Conservation (phyloP, 2,113 vertebrate species). For the Chascanopsetta lugubris region DNA sequence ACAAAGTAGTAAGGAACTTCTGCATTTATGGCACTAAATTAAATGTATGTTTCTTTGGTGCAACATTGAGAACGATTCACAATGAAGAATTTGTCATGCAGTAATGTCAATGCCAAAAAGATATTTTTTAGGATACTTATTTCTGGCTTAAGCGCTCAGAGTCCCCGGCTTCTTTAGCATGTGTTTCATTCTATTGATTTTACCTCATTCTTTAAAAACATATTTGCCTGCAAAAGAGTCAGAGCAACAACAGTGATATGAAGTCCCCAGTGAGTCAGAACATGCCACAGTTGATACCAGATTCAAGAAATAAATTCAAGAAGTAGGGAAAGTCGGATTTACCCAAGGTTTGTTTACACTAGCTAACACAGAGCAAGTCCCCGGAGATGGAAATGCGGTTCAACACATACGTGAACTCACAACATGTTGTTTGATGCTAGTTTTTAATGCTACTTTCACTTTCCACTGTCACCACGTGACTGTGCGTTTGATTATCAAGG, state of each 20-base stretch:
- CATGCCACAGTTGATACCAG: conserved; percentile 3
- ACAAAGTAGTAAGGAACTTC: too few relatives aligned
- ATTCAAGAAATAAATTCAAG: conserved; percentile 13
- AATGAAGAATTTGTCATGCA: background rate
- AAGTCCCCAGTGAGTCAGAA: conserved; percentile 19
- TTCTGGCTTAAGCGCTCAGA: background rate
- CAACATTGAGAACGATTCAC: background rate
- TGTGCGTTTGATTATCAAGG: background rate
- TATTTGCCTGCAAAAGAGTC: background rate
- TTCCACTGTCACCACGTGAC: background rate
- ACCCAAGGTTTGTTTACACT: background rate
- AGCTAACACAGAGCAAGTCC: background rate
- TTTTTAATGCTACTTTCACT: background rate
- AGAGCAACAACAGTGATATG: background rate
- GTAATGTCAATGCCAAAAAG: background rate
- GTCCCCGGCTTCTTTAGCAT: background rate
- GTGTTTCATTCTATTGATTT: background rate
- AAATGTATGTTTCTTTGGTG: background rate
- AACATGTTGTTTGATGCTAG: background rate
- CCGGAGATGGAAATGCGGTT: conserved; percentile 2
- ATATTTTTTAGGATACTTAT: background rate
- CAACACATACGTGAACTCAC: background rate
- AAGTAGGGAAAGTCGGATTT: background rate
- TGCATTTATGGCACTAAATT: too few relatives aligned
- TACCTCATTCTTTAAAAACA: background rate